Base-by-base conservation (phyloP, 2,113 vertebrate species). In the Cercopithecus mona region DNA sequence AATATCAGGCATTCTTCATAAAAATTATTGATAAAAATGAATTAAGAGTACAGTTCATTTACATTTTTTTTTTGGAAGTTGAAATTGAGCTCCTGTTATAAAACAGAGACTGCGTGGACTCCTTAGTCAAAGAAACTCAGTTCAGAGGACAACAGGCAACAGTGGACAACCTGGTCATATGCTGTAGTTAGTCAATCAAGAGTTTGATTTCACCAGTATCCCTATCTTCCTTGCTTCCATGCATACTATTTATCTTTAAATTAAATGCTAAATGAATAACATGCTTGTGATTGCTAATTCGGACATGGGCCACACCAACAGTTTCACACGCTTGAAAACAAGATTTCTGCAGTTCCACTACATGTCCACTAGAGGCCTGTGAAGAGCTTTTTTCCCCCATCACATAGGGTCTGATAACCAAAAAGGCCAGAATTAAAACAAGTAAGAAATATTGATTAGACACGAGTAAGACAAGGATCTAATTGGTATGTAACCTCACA, bases 331-430 rank as follows among this genome's bases (percentile, higher is more conserved):
- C 1, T 85, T 38, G 90, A 73, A 50, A 40, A 45, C 80, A 57
- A 95, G 43, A 82, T 89, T 52, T 87, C 72, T 98, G 98, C 98
- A 98, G 95, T 98, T 98, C 97, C n/a, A 80, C 9, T 0, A 11
- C 0, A 5, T 97, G 96, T 89, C 98, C 98, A 20, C 98, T 98
- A 99, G 99, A 99, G 99, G 98, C 98, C 98, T 87, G 95, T 98
- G 98, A 97, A 98, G 98, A 96, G 95, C 98, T 98, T 96, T 96
- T 97, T 93, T 84, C 84, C 59, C 83, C 35, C 12, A 52, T 1
- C 70, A 76, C 22, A 52, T 14, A 0, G 0, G 30, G 70, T 59
- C 68, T 22, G 50, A 1, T 0, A 95, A 94, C 0, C 75, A 57
- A 90, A 96, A 52, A 30, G 64, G 30, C 43, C 61, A 61, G 57